Evolutionary conservation across 2,797 vertebrate species (phyloP), one percentile per base, ranked within the genome.

Genomic region (Centroberyx gerrardi): DNA sequence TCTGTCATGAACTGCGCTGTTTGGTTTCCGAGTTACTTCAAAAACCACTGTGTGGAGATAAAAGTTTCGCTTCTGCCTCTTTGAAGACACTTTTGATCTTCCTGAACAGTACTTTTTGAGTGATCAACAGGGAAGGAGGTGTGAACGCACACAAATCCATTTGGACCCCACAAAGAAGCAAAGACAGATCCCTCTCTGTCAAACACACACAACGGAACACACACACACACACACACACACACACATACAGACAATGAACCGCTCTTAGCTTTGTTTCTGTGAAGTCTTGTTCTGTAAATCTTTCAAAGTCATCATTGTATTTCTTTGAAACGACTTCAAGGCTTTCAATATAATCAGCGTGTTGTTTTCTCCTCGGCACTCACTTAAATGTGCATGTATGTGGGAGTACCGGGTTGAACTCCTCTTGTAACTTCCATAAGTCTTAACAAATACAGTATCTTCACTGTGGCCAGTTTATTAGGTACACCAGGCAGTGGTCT

Each of bases 261-360:
- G 22, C 22, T 63, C 31, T 48, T 49, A n/a, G n/a, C 49, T 78
- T 77, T 77, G 36, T 74, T 55, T 59, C 62, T 61, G 6, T 64
- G 54, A 69, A 27, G 33, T 68, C 58, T 18, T 27, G 22, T 22
- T 48, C 5, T 44, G n/a, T 68, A 58, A 72, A 65, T 76, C 51
- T 79, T 71, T 74, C 29, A 40, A 68, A 72, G 66, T 69, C 75
- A 71, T 84, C 53, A 38, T 38, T 79, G 40, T 62, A n/a, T 18
- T 61, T 28, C 62, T 80, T 72, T 87, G 71, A 85, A 80, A 78
- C 48, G 18, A 38, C 63, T 80, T 80, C 68, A 72, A 74, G 61
- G 72, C 68, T 75, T 83, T 72, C 22, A 69, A 60, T 62, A 42
- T 62, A 72, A 85, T 83, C 68, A 61, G 62, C 13, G 6, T 22